Conservation (phyloP, 1,140 invertebrate species). For the Caerostris darwini region DNA sequence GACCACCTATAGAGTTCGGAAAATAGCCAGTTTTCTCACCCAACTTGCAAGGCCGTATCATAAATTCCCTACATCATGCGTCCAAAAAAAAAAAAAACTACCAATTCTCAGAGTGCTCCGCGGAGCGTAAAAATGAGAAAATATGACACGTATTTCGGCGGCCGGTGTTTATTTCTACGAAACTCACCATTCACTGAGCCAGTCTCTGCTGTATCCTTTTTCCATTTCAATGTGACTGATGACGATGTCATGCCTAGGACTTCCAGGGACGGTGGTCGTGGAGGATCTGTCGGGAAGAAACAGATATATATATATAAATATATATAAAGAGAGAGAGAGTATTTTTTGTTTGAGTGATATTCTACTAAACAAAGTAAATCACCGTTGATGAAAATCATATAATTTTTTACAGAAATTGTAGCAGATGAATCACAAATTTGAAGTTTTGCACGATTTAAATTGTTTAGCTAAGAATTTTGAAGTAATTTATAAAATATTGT, state of each 20-base stretch:
- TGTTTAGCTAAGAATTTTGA: too few relatives aligned
- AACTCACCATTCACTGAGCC: constrained; percentile 44
- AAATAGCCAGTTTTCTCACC: neutral
- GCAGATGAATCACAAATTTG: too few relatives aligned
- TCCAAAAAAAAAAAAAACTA: neutral
- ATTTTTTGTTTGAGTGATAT: too few relatives aligned
- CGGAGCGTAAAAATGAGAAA: constrained; percentile 59
- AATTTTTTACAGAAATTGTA: too few relatives aligned
- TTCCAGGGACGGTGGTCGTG: constrained; percentile 67
- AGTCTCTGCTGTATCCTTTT: constrained; percentile 58
- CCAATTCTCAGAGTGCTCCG: neutral
- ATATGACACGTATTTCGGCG: constrained; percentile 53
- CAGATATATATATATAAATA: neutral
- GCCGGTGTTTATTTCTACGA: neutral
- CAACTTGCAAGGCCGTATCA: neutral
- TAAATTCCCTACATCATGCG: neutral
- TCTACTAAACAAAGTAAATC: too few relatives aligned
- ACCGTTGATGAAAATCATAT: too few relatives aligned
- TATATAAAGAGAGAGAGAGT: too few relatives aligned
- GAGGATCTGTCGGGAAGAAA: constrained; percentile 57
- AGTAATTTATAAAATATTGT: too few relatives aligned
- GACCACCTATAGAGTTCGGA: neutral
- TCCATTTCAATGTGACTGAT: constrained; percentile 75
- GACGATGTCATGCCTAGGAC: constrained; percentile 64
- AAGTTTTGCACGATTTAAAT: too few relatives aligned